These are phyloP conservation scores for Sinocyclocheilus anshuiensis DNA, from an alignment of 2,113 vertebrate species.

Conservation along the genomic window DNA sequence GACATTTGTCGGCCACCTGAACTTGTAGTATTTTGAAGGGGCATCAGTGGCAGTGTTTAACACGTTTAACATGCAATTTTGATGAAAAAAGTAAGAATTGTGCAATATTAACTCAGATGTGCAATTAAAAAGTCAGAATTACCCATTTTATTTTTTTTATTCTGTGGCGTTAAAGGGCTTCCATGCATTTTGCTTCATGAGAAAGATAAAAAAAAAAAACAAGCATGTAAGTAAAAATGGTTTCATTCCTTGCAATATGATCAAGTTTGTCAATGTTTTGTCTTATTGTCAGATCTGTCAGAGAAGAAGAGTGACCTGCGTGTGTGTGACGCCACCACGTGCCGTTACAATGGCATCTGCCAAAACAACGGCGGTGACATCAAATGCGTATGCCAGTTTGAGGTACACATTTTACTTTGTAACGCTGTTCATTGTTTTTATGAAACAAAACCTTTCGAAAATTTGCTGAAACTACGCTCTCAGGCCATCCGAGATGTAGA, in stretches of 20 bases:
- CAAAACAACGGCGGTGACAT: conserved; percentile 86
- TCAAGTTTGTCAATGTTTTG: neutral
- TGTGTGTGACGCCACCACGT: conserved; percentile 88
- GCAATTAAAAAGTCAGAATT: too few species aligned
- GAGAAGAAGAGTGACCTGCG: conserved; percentile 88
- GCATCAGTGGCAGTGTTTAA: neutral
- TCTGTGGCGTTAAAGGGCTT: too few species aligned
- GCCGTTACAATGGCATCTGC: conserved; percentile 91
- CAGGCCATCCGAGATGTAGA: too few species aligned
- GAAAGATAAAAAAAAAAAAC: neutral
- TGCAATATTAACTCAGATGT: too few species aligned
- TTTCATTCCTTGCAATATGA: neutral
- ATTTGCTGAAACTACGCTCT: too few species aligned
- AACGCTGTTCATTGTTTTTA: neutral
- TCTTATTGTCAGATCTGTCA: conserved; percentile 79
- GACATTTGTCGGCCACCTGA: neutral
- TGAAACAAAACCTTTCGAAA: neutral
- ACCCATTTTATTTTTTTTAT: too few species aligned
- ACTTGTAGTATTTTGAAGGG: neutral
- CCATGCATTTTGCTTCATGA: neutral
- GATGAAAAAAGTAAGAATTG: neutral
- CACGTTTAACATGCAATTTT: too few species aligned
- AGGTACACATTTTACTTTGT: conserved; percentile 75
- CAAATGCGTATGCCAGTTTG: conserved; percentile 94
- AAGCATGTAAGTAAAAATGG: neutral